phyloP scores from a whole-genome alignment of 2,797 vertebrate species.

The Aplochiton taeniatus region DNA sequence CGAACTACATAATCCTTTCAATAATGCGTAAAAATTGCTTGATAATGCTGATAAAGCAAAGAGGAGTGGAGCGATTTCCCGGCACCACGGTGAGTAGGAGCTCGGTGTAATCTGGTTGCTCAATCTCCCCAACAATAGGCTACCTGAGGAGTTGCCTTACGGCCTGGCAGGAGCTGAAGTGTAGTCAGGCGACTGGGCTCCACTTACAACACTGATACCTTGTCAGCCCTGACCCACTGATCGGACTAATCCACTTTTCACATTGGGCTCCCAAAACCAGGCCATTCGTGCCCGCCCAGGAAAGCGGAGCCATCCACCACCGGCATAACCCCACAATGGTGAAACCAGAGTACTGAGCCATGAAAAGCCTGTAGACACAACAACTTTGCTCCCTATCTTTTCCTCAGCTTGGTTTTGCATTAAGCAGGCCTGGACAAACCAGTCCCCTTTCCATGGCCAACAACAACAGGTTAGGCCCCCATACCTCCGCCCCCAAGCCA shows the following conservation, averaged over 20 bases:
- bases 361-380: conserved; percentile 30
- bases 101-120: conserved; percentile 56
- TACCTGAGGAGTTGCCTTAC: conserved; percentile 62
- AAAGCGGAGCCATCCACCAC: conserved; percentile 33
- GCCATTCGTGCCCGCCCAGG: conserved; percentile 28
- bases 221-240: conserved; percentile 55
- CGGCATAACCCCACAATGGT: conserved; percentile 18
- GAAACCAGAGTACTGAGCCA: conserved; percentile 21
- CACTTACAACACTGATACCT: conserved; percentile 52
- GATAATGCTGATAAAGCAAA: too few relatives aligned
- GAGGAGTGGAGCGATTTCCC: conserved; percentile 11
- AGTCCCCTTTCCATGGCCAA: conserved; percentile 21
- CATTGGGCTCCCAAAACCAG: conserved; percentile 36
- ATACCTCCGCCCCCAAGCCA: conserved; percentile 17
- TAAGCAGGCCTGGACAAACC: conserved; percentile 25
- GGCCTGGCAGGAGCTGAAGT: conserved; percentile 37
- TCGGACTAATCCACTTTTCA: conserved; percentile 39
- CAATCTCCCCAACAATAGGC: conserved; percentile 52
- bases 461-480: conserved; percentile 28
- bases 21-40: too few relatives aligned
- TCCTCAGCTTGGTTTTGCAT: conserved; percentile 4
- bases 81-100: conserved; percentile 33
- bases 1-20: too few relatives aligned
- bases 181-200: conserved; percentile 46
- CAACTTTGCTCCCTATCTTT: conserved; percentile 4